These are phyloP conservation scores for Sarcophaga peregrina DNA, from an alignment of 1,140 invertebrate genomes.

Conservation along the genomic window DNA sequence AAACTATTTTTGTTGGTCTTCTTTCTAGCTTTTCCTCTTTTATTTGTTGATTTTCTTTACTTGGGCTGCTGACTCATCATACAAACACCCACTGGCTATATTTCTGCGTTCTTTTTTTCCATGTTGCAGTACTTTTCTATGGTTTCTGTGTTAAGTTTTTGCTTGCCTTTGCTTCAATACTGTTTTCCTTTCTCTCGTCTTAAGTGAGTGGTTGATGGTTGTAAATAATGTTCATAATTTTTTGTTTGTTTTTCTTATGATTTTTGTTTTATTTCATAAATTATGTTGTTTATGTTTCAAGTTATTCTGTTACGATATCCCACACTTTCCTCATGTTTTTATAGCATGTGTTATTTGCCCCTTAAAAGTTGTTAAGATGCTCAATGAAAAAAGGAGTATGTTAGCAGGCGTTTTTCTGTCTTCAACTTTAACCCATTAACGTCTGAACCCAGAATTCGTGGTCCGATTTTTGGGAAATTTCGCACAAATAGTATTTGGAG, in stretches of 20 bases:
- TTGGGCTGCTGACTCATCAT: not conserved
- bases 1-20: conserved; percentile 10
- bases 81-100: not conserved
- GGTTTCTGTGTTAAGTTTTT: not conserved
- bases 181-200: no score
- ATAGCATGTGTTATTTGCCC: no score
- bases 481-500: no score
- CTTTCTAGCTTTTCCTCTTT: not conserved
- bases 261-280: not conserved
- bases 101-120: not conserved
- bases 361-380: no score
- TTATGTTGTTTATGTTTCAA: not conserved
- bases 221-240: conserved; percentile 11
- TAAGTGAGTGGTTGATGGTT: conserved; percentile 4
- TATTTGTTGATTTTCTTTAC: not conserved
- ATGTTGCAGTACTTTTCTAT: not conserved
- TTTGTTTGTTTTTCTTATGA: not conserved
- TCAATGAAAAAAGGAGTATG: no score
- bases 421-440: no score
- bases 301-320: not conserved
- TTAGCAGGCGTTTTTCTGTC: no score
- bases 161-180: not conserved
- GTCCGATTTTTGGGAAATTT: no score
- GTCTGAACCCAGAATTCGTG: no score
- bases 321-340: no score